Conservation (phyloP, 2,797 vertebrate genomes). For the Etheostoma perlongum region DNA sequence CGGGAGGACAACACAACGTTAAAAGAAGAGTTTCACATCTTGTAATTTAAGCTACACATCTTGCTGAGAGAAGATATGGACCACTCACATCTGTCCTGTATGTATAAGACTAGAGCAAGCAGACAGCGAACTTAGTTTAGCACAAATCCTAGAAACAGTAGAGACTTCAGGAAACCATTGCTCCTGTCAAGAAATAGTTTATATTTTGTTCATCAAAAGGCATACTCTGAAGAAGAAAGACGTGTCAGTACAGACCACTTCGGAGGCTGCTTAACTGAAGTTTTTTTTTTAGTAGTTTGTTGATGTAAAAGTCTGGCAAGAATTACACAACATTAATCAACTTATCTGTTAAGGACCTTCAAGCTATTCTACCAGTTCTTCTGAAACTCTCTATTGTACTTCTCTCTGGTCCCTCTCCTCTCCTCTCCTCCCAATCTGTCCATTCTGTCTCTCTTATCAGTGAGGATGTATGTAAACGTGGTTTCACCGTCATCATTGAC, state of each 20-base stretch:
- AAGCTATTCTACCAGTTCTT: neutral
- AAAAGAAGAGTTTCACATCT: neutral
- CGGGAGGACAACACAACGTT: too few relatives aligned
- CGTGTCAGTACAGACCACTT: neutral
- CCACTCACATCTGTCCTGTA: neutral
- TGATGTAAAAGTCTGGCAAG: neutral
- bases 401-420: neutral
- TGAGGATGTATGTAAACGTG: slow-evolving; percentile 97
- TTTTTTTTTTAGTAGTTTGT: neutral
- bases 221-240: neutral
- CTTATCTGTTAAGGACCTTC: neutral
- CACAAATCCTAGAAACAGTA: too few relatives aligned
- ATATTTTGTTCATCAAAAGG: neutral
- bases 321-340: neutral
- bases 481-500: slow-evolving; percentile 99
- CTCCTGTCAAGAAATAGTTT: neutral
- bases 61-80: neutral
- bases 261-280: neutral
- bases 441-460: slow-evolving; percentile 73
- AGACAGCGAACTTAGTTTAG: too few relatives aligned
- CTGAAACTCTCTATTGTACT: neutral
- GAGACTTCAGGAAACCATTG: neutral
- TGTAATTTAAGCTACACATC: too few relatives aligned
- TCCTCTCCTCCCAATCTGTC: neutral
- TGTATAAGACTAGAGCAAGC: neutral